A percentile compares a stretch with the other conserved stretches of the same genome.
These are phyloP conservation scores for Chymomyza procnemis DNA, from an alignment of 2,888 invertebrate genomes.

Conservation along the genomic window DNA sequence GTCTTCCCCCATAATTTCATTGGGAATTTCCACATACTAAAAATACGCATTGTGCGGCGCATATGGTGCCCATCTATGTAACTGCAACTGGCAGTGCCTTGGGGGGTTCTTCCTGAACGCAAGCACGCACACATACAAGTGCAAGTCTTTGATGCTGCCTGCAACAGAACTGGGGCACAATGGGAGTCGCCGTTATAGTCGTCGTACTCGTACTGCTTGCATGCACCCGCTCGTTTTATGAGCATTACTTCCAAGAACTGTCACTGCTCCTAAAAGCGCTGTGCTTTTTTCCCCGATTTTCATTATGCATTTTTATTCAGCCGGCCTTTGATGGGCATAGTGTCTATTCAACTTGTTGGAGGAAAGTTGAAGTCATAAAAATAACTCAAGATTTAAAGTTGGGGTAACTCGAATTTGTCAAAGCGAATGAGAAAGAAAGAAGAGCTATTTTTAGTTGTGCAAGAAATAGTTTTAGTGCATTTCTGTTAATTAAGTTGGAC, in stretches of 20 bases:
- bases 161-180: neutral
- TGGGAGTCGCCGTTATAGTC: neutral
- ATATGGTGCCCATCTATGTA: neutral
- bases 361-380: neutral
- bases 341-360: neutral
- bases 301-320: neutral
- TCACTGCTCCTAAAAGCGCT: neutral
- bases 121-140: neutral
- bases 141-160: constrained; percentile 1
- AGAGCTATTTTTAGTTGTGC: neutral
- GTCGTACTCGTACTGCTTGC: neutral
- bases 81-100: neutral
- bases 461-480: neutral
- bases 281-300: neutral
- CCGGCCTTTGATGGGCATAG: neutral
- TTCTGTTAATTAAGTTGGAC: constrained; percentile 2
- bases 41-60: constrained; percentile 1
- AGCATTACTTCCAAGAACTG: neutral
- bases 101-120: neutral
- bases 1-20: constrained; percentile 11
- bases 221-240: neutral
- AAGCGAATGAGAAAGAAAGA: neutral
- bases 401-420: neutral
- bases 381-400: neutral
- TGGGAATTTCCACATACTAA: constrained; percentile 18